Evolutionary conservation across 92 coral and sea anemone genomes (phyloP), one percentile per base, ranked within the genome.

Genomic region (Chrysogorgia sp.): DNA sequence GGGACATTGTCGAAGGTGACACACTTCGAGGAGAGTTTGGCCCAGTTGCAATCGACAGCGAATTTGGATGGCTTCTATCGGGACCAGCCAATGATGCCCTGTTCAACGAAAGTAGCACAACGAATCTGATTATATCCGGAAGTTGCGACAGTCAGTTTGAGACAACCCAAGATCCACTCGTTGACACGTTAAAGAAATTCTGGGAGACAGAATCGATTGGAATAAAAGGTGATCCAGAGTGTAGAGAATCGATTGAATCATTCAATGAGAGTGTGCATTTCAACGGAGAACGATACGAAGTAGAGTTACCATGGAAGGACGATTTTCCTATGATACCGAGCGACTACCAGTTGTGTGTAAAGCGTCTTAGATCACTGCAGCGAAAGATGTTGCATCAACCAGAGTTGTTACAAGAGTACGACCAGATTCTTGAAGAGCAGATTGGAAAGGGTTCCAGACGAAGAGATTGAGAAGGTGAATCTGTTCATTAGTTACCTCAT

Each of bases 131-230:
- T 57, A 74, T 81, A 31, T 43, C 85, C 0, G 76, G 85, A 12
- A 60, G 33, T 29, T 45, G 75, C 31, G 58, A 69, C 25, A 30
- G 57, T 10, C 55, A 47, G 49, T 63, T 25, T 29, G 58, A 72
- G 55, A 22, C 40, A 53, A 45, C 67, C 23, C 79, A 47, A 23
- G 84, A 84, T 10, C 71, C 70, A 15, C 83, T 84, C n/a, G 63
- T 79, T 13, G 79, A 77, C 40, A 52, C 59, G 59, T 57, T 85
- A 24, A 85, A 85, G 7, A 69, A 77, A 55, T 82, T 82, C 79
- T 86, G 90, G 90, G 90, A 76, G 52, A 86, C 90, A 0, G 90
- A 86, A 37, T 76, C 88, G n/a, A 84, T 80, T 43, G 85, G 85
- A 17, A 85, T 85, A 10, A 52, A 52, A 20, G 17, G 59, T 52